Percentiles rank a stretch among this genome's conserved stretches.
phyloP scores from a whole-genome alignment of 2,888 invertebrate species.

The Drosophila gaucha region DNA sequence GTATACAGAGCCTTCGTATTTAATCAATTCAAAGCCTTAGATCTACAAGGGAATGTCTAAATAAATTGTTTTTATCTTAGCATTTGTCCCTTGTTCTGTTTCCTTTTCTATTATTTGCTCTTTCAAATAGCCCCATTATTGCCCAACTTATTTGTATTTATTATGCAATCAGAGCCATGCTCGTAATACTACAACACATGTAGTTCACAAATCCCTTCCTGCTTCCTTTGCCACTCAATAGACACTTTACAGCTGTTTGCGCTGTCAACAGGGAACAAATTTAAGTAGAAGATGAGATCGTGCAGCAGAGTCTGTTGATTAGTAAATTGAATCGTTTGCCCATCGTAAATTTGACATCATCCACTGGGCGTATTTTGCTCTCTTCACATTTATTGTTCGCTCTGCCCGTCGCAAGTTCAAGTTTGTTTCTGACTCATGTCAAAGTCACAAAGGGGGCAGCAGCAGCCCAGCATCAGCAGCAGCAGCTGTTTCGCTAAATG shows the following conservation, averaged over 20 bases:
- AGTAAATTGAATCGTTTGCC: constrained; percentile 52
- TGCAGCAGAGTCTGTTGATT: constrained; percentile 48
- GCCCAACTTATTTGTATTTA: constrained; percentile 1
- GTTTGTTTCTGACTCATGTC: constrained; percentile 68
- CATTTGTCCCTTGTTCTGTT: not conserved
- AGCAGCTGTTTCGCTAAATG: constrained; percentile 17
- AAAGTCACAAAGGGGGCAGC: constrained; percentile 40
- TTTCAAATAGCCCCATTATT: constrained; percentile 2
- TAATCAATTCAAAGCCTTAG: not conserved
- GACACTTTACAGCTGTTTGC: constrained; percentile 38
- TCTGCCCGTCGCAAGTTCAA: constrained; percentile 62
- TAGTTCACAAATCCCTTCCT: constrained; percentile 28
- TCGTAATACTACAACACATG: constrained; percentile 10
- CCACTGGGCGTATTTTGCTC: constrained; percentile 25
- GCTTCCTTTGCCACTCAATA: constrained; percentile 1
- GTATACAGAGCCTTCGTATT: no score
- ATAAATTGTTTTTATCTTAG: not conserved
- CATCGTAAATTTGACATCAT: constrained; percentile 54
- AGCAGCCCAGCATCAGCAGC: constrained; percentile 10
- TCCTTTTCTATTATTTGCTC: not conserved
- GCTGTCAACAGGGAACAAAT: constrained; percentile 24
- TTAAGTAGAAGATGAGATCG: constrained; percentile 25
- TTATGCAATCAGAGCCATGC: constrained; percentile 19
- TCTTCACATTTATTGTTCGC: constrained; percentile 34
- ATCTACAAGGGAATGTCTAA: not conserved